Conservation (phyloP, 1,140 invertebrate species). For the Neotoxoptera formosana region DNA sequence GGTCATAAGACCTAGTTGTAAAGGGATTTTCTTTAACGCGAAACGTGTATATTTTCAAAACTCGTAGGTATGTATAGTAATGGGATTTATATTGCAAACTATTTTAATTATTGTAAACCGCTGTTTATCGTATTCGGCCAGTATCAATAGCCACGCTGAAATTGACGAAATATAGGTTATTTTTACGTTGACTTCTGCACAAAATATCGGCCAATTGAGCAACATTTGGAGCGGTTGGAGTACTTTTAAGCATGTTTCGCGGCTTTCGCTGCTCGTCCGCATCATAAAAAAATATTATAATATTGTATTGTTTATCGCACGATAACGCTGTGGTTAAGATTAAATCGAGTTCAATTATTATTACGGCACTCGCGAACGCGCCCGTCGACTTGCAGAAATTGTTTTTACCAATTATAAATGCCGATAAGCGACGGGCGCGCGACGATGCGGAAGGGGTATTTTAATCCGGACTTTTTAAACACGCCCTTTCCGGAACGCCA, state of each 20-base stretch:
- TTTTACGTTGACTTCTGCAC: background rate
- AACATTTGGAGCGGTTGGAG: background rate
- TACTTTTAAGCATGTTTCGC: background rate
- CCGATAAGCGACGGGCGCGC: background rate
- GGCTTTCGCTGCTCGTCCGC: background rate
- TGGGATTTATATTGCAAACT: background rate
- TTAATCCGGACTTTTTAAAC: background rate
- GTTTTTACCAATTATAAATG: background rate
- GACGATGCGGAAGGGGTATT: background rate
- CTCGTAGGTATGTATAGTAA: no score
- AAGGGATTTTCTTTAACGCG: background rate
- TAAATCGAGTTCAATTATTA: background rate
- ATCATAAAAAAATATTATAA: background rate
- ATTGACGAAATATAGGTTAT: background rate
- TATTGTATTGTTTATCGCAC: background rate
- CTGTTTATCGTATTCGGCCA: background rate
- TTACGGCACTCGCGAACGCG: background rate
- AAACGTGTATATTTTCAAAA: background rate
- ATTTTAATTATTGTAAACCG: background rate
- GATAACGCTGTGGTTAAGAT: background rate
- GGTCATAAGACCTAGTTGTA: background rate
- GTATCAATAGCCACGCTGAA: background rate
- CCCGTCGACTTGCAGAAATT: conserved; percentile 64
- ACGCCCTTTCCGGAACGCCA: background rate
- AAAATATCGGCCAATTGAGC: background rate